These are phyloP conservation scores for Hyles euphorbiae DNA, from an alignment of 1,140 invertebrate species.

Conservation along the genomic window DNA sequence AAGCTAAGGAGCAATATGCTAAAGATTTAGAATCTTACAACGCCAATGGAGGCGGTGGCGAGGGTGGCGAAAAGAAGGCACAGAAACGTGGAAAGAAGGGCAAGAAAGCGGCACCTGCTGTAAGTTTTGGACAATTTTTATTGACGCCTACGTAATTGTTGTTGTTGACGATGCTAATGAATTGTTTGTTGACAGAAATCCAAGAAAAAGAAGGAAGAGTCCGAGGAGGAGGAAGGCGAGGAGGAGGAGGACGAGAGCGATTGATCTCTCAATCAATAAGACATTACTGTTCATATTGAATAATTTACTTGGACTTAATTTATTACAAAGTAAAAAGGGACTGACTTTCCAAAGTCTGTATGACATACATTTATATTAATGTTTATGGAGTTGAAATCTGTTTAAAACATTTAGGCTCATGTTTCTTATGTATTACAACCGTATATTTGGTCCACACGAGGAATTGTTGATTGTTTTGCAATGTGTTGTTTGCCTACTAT, in stretches of 20 bases:
- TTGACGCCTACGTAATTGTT: slow-evolving; percentile 2
- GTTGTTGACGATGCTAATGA: slow-evolving; percentile 3
- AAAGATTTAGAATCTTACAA: slow-evolving; percentile 93
- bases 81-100: slow-evolving; percentile 74
- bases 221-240: slow-evolving; percentile 70
- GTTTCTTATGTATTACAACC: slow-evolving; percentile 31
- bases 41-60: slow-evolving; percentile 79
- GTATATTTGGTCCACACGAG: slow-evolving; percentile 36
- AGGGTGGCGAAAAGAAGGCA: slow-evolving; percentile 73
- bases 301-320: slow-evolving; percentile 76
- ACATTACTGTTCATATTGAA: slow-evolving; percentile 74
- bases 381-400: slow-evolving; percentile 7
- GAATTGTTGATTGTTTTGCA: slow-evolving; percentile 35
- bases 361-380: slow-evolving; percentile 11
- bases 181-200: slow-evolving; percentile 54
- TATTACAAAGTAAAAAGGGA: slow-evolving; percentile 73
- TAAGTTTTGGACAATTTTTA: slow-evolving; percentile 32
- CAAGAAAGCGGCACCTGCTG: slow-evolving; percentile 70
- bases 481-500: slow-evolving; percentile 33
- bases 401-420: slow-evolving; percentile 7
- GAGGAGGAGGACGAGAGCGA: slow-evolving; percentile 75
- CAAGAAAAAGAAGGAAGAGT: slow-evolving; percentile 76
- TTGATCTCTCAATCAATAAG: slow-evolving; percentile 66
- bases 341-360: slow-evolving; percentile 73
- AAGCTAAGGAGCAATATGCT: slow-evolving; percentile 91